Percentiles rank a stretch among this genome's conserved stretches.
These are phyloP conservation scores for Phylloscopus trochilus DNA, from an alignment of 2,113 vertebrate species.

Conservation along the genomic window DNA sequence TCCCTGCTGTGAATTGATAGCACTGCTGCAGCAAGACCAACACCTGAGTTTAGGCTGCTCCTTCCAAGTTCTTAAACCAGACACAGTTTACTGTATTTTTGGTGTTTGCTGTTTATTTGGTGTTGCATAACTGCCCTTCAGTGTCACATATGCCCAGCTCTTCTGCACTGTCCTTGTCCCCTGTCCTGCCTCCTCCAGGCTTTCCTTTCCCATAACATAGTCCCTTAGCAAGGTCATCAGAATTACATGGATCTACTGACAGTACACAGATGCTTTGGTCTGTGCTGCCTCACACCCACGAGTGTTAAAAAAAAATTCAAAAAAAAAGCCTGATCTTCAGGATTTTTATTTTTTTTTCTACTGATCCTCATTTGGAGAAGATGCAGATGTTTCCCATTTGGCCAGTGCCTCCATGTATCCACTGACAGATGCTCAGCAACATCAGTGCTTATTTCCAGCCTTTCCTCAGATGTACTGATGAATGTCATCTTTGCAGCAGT, in stretches of 20 bases:
- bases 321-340: background rate
- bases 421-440: background rate
- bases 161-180: background rate
- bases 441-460: background rate
- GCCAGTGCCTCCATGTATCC: background rate
- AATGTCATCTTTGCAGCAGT: background rate
- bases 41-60: background rate
- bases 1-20: background rate
- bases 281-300: background rate
- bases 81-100: background rate
- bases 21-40: background rate
- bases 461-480: background rate
- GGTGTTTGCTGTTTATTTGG: background rate
- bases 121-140: background rate
- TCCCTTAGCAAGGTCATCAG: background rate
- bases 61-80: background rate
- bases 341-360: background rate
- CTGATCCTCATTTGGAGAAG: background rate
- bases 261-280: background rate
- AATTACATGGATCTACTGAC: background rate
- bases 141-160: background rate
- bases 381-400: conserved; percentile 30
- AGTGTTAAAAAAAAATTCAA: background rate
- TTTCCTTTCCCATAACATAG: background rate
- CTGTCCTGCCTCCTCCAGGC: background rate